Evolutionary conservation across 2,113 vertebrate species (phyloP), one percentile per base, ranked within the genome.

Genomic region (Tetraodon nigroviridis): DNA sequence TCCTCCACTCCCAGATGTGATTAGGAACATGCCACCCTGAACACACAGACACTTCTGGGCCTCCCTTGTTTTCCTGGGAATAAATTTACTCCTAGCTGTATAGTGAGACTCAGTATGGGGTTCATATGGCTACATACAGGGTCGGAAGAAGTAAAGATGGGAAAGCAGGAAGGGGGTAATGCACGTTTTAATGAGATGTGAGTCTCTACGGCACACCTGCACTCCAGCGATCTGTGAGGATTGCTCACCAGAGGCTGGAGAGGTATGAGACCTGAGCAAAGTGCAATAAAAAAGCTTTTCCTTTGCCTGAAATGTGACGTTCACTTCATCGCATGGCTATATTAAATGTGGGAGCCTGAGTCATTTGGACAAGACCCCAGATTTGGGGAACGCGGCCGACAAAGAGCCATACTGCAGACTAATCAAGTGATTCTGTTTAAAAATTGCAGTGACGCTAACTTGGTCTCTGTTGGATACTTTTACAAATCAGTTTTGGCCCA

Each of bases 41-140:
- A 71, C 69, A 71, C 42, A 55, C 37, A 59, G n/a, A n/a, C 75
- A 81, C 69, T 58, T 71, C 53, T 76, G 76, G 69, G 69, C 53
- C 55, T 65, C 69, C 67, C 67, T 71, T 55, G 68, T 74, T 73
- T 71, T 75, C 63, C 56, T 17, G 49, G 75, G 80, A 87, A 81
- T 80, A 64, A 86, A 87, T 86, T 87, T 69, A 69, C 79, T 85
- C 81, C 71, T 63, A 81, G 70, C 70, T 4, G 82, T 78, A 82
- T 89, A 89, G 89, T 90, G 86, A 90, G 86, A 79, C 77, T 79
- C 86, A 19, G 86, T 88, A 83, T 89, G 88, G 60, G 83, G 88
- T 78, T 86, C 90, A 87, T 90, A 90, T 87, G 87, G 84, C 81
- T 86, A 64, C 78, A 65, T 76, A n/a, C 69, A 58, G 70, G 76